Evolutionary conservation across 2,797 vertebrate species (phyloP).

Genomic region (Galagoides demidoff): DNA sequence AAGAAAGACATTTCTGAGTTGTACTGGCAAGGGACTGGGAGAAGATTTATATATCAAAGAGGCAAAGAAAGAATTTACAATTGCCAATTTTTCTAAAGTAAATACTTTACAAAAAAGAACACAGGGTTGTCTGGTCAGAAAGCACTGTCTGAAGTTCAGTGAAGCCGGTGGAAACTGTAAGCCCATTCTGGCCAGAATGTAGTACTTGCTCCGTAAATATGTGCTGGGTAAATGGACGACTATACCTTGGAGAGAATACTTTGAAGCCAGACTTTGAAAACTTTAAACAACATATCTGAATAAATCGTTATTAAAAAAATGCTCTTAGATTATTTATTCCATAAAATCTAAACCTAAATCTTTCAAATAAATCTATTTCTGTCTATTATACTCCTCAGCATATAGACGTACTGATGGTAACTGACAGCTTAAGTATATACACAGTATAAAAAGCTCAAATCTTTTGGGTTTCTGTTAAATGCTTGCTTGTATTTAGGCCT

Average conservation of each 20-base stretch:
- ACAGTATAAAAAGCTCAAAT: not conserved
- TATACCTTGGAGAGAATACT: not conserved
- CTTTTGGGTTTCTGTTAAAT: not conserved
- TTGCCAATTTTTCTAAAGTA: slow-evolving; percentile 4
- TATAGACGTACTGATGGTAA: not conserved
- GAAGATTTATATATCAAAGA: not conserved
- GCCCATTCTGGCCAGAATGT: not conserved
- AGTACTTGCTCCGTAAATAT: slow-evolving; percentile 20
- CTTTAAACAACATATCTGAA: not conserved
- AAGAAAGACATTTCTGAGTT: not conserved
- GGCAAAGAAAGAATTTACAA: not conserved
- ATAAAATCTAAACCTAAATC: not conserved
- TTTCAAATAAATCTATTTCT: slow-evolving; percentile 29
- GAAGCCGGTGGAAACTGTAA: not conserved
- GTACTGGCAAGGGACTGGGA: not conserved
- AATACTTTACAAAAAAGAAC: not conserved
- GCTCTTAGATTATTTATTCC: not conserved
- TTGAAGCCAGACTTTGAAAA: slow-evolving; percentile 14
- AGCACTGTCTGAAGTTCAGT: not conserved
- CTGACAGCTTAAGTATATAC: not conserved
- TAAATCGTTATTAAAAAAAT: slow-evolving; percentile 34
- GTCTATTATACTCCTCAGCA: not conserved
- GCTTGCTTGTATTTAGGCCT: not conserved
- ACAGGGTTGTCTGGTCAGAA: not conserved
- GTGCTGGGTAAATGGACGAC: slow-evolving; percentile 8